Conservation (phyloP, 2,888 invertebrate species). For the Alitta virens region DNA sequence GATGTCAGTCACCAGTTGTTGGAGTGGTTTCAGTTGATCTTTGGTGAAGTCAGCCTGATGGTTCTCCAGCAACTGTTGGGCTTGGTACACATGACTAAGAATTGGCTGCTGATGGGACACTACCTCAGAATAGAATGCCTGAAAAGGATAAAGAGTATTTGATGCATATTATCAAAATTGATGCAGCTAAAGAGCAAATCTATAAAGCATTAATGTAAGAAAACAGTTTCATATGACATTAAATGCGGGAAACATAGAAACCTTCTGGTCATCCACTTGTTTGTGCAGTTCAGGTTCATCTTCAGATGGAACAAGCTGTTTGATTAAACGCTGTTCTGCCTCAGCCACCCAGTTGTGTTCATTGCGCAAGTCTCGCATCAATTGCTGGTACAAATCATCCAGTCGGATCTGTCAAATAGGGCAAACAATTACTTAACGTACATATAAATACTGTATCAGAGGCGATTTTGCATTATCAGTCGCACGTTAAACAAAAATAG, state of each 20-base stretch:
- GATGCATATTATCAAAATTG: too few species aligned
- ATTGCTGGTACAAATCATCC: conserved; percentile 28
- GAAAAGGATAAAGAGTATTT: neutral
- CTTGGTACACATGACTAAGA: conserved; percentile 47
- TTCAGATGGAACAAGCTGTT: conserved; percentile 83
- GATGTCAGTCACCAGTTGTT: conserved; percentile 37
- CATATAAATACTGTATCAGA: too few species aligned
- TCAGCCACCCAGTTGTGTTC: conserved; percentile 79
- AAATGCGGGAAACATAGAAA: conserved; percentile 16
- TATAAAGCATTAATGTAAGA: too few species aligned
- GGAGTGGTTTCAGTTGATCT: conserved; percentile 47
- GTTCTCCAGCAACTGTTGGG: conserved; percentile 49
- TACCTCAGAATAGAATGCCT: conserved; percentile 34
- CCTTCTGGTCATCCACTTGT: conserved; percentile 43
- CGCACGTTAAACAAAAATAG: too few species aligned
- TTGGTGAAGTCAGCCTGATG: conserved; percentile 48
- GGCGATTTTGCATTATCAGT: too few species aligned
- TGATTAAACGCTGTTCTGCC: conserved; percentile 79
- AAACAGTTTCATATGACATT: too few species aligned
- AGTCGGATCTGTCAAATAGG: conserved; percentile 20
- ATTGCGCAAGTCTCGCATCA: conserved; percentile 27
- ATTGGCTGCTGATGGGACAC: conserved; percentile 47
- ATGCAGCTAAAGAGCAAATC: too few species aligned
- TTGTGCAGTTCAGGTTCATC: conserved; percentile 76
- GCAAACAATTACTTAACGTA: too few species aligned